These are phyloP conservation scores for Craterocephalus amniculus DNA, from an alignment of 2,797 vertebrate species.

Conservation along the genomic window DNA sequence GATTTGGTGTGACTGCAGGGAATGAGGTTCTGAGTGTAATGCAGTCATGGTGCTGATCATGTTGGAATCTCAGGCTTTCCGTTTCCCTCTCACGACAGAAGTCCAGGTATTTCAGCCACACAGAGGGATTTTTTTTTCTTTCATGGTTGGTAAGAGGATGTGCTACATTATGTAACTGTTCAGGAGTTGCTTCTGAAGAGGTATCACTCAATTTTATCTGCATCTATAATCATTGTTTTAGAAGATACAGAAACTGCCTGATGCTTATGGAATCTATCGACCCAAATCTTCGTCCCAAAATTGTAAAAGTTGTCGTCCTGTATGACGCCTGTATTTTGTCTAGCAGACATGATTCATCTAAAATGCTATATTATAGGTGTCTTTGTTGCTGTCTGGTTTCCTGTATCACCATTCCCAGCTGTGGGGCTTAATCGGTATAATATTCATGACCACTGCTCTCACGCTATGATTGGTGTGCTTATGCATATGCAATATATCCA, in stretches of 20 bases:
- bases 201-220: conserved; percentile 1
- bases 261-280: neutral
- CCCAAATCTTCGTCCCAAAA: too few species aligned
- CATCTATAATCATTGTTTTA: neutral
- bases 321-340: neutral
- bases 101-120: conserved; percentile 17
- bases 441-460: conserved; percentile 43
- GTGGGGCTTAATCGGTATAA: conserved; percentile 55
- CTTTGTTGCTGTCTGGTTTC: conserved; percentile 22
- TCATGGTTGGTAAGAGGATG: conserved; percentile 1
- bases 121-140: neutral
- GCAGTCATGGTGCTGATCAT: conserved; percentile 11
- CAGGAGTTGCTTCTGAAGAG: conserved; percentile 1
- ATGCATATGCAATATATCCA: conserved; percentile 56
- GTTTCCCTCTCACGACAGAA: conserved; percentile 16
- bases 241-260: neutral
- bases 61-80: conserved; percentile 25
- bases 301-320: neutral
- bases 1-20: conserved; percentile 32
- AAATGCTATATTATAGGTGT: conserved; percentile 7
- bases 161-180: neutral
- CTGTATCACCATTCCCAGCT: conserved; percentile 33
- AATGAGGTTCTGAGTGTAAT: conserved; percentile 29
- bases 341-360: conserved; percentile 5
- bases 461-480: conserved; percentile 32